These are phyloP conservation scores for Galerucella calmariensis DNA, from an alignment of 2,888 invertebrate species.

Conservation along the genomic window DNA sequence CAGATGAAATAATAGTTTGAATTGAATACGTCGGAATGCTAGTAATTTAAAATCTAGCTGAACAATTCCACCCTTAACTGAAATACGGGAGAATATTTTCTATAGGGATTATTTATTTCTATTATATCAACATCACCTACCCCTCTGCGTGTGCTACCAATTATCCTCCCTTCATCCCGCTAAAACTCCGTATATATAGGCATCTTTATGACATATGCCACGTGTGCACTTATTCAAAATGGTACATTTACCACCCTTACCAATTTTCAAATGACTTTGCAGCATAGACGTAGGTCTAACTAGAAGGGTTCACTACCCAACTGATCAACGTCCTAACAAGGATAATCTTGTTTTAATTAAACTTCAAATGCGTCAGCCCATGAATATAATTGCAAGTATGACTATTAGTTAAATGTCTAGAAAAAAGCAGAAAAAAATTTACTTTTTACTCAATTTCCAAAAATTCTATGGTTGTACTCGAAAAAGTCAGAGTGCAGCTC, in stretches of 20 bases:
- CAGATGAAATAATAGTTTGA: no score
- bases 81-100: conserved; percentile 13
- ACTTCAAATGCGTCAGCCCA: no score
- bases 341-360: no score
- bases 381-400: no score
- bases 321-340: neutral
- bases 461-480: no score
- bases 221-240: conserved; percentile 46
- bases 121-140: conserved; percentile 20
- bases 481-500: no score
- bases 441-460: no score
- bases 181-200: conserved; percentile 38
- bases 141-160: conserved; percentile 22
- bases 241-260: conserved; percentile 43
- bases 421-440: no score
- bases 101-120: conserved; percentile 14
- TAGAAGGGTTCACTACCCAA: neutral
- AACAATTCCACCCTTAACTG: conserved; percentile 5
- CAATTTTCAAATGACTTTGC: conserved; percentile 45
- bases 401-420: no score
- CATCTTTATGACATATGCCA: conserved; percentile 51
- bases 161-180: conserved; percentile 18
- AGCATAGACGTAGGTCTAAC: conserved; percentile 32
- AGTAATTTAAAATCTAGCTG: neutral
- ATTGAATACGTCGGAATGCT: neutral